Base-by-base conservation (phyloP, 2,113 vertebrate species). In the Zootoca vivipara region DNA sequence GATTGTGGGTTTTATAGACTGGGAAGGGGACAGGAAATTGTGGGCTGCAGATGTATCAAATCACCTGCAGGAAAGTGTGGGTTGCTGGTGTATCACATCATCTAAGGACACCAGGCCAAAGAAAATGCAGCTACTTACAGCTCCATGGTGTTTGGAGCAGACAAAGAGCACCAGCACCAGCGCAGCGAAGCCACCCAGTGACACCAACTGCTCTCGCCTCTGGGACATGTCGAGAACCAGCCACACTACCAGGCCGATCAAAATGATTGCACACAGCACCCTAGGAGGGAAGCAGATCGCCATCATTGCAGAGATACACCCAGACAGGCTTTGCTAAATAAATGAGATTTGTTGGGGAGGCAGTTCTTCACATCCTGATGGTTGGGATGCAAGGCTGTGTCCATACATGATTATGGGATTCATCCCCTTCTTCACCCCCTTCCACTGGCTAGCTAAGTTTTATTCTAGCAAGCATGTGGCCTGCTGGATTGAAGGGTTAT, bases 171-270 rank as follows among this genome's bases (percentile, higher is more conserved):
- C 38, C 52, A 96, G 1, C 75, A 98, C 9, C 88, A 99, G 96
- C 88, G 97, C 73, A 67, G 96, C 98, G 94, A 98, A 94, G 4
- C 99, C 99, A 0, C 93, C 98, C 16, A 99, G 98, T 5, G 99
- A 99, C 87, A 99, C 96, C 38, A 99, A 95, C 94, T 99, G 98
- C 91, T 98, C 95, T 0, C 97, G 98, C 56, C 97, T 95, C 90
- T 92, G 91, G 75, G 95, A 90, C 0, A 97, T 98, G 93, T 99
- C 98, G 82, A 99, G 78, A 40, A 1, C 94, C 35, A 99, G 94
- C 98, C 98, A 99, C 0, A 93, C 4, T 22, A 98, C 88, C 81
- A 99, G 94, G 80, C 97, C 96, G 65, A 83, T 94, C 89, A 97
- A 7, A 33, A 95, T 95, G 2, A 93, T 82, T 2, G 96, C 1